phyloP scores from a whole-genome alignment of 2,113 vertebrate genomes.

The Phrynosoma blainvillii region DNA sequence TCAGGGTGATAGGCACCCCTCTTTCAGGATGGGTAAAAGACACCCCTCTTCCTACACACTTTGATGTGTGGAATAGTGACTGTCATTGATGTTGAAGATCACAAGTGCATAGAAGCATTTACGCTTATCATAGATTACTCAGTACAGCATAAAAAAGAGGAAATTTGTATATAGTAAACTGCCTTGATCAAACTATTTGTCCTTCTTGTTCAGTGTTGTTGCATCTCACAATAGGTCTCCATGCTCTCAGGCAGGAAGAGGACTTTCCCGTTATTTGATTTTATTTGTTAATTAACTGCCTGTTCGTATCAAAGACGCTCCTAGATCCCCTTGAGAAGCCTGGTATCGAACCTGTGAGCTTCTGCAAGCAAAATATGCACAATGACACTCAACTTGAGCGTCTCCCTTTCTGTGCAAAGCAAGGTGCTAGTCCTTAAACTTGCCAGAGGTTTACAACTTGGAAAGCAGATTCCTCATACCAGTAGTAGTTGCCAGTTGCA shows the following conservation, averaged over 20 bases:
- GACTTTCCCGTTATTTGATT: not conserved
- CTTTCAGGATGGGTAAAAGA: too few species aligned
- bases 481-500: not conserved
- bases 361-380: not conserved
- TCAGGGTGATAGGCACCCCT: too few species aligned
- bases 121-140: not conserved
- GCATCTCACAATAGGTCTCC: not conserved
- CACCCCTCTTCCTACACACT: too few species aligned
- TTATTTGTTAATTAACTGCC: not conserved
- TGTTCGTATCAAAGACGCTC: too few species aligned
- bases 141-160: not conserved
- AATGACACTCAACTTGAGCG: too few species aligned
- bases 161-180: not conserved
- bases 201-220: not conserved
- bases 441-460: not conserved
- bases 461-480: not conserved
- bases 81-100: not conserved
- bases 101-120: not conserved
- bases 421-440: not conserved
- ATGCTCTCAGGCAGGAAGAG: not conserved
- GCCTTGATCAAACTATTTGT: not conserved
- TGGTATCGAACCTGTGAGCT: not conserved
- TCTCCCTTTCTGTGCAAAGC: too few species aligned
- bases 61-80: not conserved
- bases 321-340: too few species aligned